Evolutionary conservation across 2,888 invertebrate species (phyloP), one percentile per base, ranked within the genome.

Genomic region (Piscicola geometra): DNA sequence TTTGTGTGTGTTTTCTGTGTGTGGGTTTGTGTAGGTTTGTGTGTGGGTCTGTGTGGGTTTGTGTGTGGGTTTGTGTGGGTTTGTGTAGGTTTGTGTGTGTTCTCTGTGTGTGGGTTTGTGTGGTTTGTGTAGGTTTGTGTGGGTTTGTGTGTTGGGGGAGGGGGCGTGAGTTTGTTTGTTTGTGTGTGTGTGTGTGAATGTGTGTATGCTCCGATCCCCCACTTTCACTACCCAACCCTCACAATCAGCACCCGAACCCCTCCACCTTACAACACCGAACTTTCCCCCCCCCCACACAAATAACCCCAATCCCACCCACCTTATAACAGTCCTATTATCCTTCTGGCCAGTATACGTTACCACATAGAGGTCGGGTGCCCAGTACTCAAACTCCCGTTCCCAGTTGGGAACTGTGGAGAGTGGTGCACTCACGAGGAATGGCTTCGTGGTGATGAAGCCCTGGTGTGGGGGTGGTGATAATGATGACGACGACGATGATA

Each of bases 301-400:
- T 21, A 28, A 21, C n/a, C n/a, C n/a, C n/a, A n/a, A 3, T 32
- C n/a, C 32, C 9, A 3, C 75, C 30, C 36, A 80, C 80, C 81
- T 77, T 56, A 81, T 79, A 28, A 81, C 77, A 25, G 52, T 30
- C 12, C 81, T 36, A 41, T 77, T 77, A 0, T 79, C 79, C 75
- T 79, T 80, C 18, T 41, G 66, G 1, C 81, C 81, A 9, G 64
- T 76, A 70, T 81, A 81, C 1, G 80, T 80, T 50, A 81, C 78
- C 15, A 81, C 80, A 68, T 81, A 81, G 56, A 81, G 28, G 1
- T 81, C 81, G 9, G 81, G 81, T 1, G 80, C 81, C 81, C 81
- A 81, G 68, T 80, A 79, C 76, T 80, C 78, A 77, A 81, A 81
- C 73, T 81, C 81, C 30, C 81, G 47, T 72, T 81, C 81, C 81